Evolutionary conservation across 2,113 vertebrate genomes (phyloP), one percentile per base, ranked within the genome.

Genomic region (Bothrops jararaca): DNA sequence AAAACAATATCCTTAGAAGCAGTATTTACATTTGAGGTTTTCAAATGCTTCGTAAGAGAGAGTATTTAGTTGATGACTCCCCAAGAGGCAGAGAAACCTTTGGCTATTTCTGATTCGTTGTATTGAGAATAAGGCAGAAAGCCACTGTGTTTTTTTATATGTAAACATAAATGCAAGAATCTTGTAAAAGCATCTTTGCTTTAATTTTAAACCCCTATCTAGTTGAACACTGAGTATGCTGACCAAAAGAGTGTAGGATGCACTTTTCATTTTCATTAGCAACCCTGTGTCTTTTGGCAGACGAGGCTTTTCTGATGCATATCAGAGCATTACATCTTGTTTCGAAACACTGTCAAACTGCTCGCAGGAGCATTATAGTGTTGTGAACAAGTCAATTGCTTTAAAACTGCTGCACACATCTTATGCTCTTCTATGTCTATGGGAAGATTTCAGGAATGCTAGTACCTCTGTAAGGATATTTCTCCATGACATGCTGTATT

Each of bases 301-400:
- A 93, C 24, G 50, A 92, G 96, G 22, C 88, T 94, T 97, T 97
- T 97, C 96, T 94, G 96, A 94, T 85, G 97, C 57, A 96, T 95
- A 96, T 95, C 69, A 57, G 96, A 92, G 96, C 97, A 97, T 97
- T 97, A 96, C 97, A 97, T 98, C 96, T 97, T 97, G 97, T 96
- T 95, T 92, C 93, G 94, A 96, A 95, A 96, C 18, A 97, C 96
- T 97, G 34, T 93, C 92, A 92, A 91, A 69, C 91, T 90, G 91
- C 92, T 97, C 95, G 96, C 95, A 94, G 95, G 95, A 96, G 95
- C 94, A 54, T 90, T 92, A 23, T 91, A 93, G 88, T 89, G 94
- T 96, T 96, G 92, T 93, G 94, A 93, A 97, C 96, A 92, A 64
- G 18, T 89, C 0, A 9, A 48, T 5, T 69, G 24, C 11, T 50